Conservation (phyloP, 2,797 vertebrate species). For the Ciconia nigra region DNA sequence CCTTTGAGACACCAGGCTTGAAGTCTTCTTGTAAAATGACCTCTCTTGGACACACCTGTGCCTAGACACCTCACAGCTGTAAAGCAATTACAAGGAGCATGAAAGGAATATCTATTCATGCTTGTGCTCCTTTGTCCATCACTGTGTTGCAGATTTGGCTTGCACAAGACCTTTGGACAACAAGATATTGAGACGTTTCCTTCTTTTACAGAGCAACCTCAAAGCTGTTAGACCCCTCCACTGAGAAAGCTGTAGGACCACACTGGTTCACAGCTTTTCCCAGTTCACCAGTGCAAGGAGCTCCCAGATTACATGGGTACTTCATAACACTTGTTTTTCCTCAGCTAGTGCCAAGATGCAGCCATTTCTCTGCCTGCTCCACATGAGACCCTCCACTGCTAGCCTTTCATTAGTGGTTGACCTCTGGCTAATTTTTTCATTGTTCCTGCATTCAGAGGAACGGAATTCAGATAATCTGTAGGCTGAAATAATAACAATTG, state of each 20-base stretch:
- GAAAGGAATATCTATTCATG: neutral
- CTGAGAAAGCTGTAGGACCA: neutral
- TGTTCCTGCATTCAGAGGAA: neutral
- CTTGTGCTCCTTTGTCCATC: neutral
- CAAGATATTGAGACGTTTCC: fast-evolving
- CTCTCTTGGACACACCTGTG: neutral
- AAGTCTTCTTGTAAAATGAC: neutral
- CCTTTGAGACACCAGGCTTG: neutral
- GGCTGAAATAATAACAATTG: neutral
- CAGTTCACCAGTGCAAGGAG: neutral
- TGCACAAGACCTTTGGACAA: neutral
- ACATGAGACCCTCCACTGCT: neutral
- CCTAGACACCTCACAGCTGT: neutral
- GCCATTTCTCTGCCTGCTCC: neutral
- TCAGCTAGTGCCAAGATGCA: neutral
- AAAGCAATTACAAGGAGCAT: neutral
- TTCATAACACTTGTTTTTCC: neutral
- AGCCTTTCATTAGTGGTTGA: neutral
- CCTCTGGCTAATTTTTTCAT: neutral
- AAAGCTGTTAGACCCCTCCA: neutral
- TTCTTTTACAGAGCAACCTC: neutral
- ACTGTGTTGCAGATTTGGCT: neutral
- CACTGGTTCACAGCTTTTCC: neutral
- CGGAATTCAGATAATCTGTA: neutral
- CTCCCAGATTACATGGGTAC: neutral